Evolutionary conservation across 2,888 invertebrate species (phyloP), one percentile per base, ranked within the genome.

Genomic region (Tenthredo amoena): DNA sequence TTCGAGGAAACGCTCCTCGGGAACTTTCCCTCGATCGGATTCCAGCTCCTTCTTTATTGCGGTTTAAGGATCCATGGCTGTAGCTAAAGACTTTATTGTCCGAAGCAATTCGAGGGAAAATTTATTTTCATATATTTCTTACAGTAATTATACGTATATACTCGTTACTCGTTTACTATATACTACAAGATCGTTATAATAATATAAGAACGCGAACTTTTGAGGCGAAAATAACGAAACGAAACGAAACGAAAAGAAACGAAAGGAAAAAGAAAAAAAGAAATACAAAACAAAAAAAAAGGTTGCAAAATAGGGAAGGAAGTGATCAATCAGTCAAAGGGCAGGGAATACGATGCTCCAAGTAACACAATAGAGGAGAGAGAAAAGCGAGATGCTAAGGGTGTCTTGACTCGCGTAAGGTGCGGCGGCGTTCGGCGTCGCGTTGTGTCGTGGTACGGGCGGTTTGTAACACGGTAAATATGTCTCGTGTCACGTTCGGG

Each of bases 311-410:
- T 10, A 12, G 6, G 21, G 43, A 74, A 43, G 31, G 43, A 43
- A 74, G 74, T 74, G 74, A 74, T 74, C 74, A 74, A 43, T 74
- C 74, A 74, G 74, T 34, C 3, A 74, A 71, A 43, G 74, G 74
- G 40, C 43, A 74, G 40, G 74, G 18, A 43, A 74, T 40, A 40
- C 21, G 74, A 74, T 21, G 26, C 43, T 18, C 9, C 37, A 15
- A 74, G 43, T 74, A 74, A 74, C 43, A 74, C 74, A 74, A 74
- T 74, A 74, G 74, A 74, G 34, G 31, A 34, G 15, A 68, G 31
- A 34, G 15, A 68, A 31, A 26, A 62, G 62, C 62, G 21, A 71
- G 34, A 71, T n/a, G 72, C n/a, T 74, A 43, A 43, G 40, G 72
- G 72, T 21, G 43, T 40, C 72, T 74, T 12, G 40, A 74, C 72